Evolutionary conservation across 2,888 invertebrate species (phyloP), one percentile per base, ranked within the genome.

Genomic region (Aleiodes leptofemur): DNA sequence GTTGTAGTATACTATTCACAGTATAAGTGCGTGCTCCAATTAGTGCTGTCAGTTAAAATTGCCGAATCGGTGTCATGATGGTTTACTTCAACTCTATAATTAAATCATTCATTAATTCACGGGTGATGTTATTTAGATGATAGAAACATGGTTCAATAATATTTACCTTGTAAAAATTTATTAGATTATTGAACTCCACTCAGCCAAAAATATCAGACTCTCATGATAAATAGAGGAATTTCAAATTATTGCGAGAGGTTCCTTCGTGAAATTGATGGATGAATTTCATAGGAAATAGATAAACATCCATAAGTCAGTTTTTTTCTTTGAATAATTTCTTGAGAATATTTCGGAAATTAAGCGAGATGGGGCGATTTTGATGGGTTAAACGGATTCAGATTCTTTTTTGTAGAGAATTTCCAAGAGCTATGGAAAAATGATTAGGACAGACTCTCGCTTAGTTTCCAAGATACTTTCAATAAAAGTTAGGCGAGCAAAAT

Each of bases 21-120:
- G 34, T 11, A 4, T 57, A 7, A 57, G 16, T 56, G 56, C 14
- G 6, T 61, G 64, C 64, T 64, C 64, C 16, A 64, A 64, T 64
- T 64, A 64, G 64, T 16, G 16, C 43, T 64, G 64, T 64, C 64
- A 64, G 64, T 64, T 64, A 64, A 13, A 48, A 64, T 61, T 13
- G 34, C 61, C 34, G 38, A 13, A 64, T 43, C 64, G 43, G 64
- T 64, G 64, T 64, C 64, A 64, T 64, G 64, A 48, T 48, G 64
- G 16, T 64, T 64, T 48, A 48, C 48, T 64, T 38, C 34, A 16
- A 48, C 43, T 16, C 43, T 43, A 48, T 64, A 43, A 64, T 64
- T 64, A 23, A 48, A 64, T 64, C 64, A 38, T 64, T 64, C 64
- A 64, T 43, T 64, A 64, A 64, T 64, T 64, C 64, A 43, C 23